Evolutionary conservation across 2,113 vertebrate species (phyloP).

Genomic region (Pollachius pollachius): DNA sequence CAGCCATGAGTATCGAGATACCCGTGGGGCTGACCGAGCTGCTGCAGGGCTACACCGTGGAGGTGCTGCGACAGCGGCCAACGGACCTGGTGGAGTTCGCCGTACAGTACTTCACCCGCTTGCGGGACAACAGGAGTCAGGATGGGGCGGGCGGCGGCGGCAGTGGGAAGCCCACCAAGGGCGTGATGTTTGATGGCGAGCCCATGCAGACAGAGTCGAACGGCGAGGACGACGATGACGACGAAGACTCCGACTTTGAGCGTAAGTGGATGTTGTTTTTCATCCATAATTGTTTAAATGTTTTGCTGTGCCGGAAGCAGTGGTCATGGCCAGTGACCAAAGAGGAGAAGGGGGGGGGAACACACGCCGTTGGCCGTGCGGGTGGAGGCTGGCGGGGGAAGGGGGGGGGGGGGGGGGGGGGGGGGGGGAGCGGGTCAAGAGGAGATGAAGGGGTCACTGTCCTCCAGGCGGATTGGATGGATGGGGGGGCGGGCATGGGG

Average conservation of each 20-base stretch:
- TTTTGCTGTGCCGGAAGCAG: neutral
- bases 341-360: neutral
- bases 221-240: slow-evolving; percentile 81
- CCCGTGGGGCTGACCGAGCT: slow-evolving; percentile 93
- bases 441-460: too few relatives aligned
- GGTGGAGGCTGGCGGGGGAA: too few relatives aligned
- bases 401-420: neutral
- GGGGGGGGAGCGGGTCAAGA: neutral
- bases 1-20: slow-evolving; percentile 94
- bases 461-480: too few relatives aligned
- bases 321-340: neutral
- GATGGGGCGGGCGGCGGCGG: slow-evolving; percentile 66
- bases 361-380: too few relatives aligned
- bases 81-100: slow-evolving; percentile 92
- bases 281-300: neutral
- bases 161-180: slow-evolving; percentile 63
- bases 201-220: slow-evolving; percentile 87
- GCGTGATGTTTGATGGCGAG: slow-evolving; percentile 80
- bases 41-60: slow-evolving; percentile 96
- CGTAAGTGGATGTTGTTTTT: slow-evolving; percentile 71
- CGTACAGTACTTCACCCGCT: slow-evolving; percentile 91
- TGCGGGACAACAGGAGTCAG: slow-evolving; percentile 81
- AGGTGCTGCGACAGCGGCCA: slow-evolving; percentile 91
- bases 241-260: slow-evolving; percentile 88
- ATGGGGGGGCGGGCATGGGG: neutral